Base-by-base conservation (phyloP, 2,888 invertebrate genomes). In the Diploptera punctata region DNA sequence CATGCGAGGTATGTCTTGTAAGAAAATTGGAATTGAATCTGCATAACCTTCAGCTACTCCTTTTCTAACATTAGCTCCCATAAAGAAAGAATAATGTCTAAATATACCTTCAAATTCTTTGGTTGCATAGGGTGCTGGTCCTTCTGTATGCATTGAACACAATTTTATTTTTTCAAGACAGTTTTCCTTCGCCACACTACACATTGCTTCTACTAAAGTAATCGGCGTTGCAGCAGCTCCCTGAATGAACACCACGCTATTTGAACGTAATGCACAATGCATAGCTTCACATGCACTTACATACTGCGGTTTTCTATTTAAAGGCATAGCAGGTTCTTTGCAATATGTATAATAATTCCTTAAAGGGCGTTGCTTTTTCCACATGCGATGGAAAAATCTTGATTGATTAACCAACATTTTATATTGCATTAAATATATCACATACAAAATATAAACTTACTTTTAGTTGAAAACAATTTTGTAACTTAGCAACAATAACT, bases 101-200 rank as follows among this genome's bases (percentile, higher is more conserved):
- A 87, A 91, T 79, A 88, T 87, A 47, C 88, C 91, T 82, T 90
- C 88, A 81, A 87, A 91, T 74, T 93, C 91, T 16, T 91, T 91
- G 13, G 88, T 87, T 13, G 89, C 88, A 80, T 94, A 95, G 0
- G 89, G 83, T 0, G 93, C 93, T 0, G 90, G 87, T 57, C 93
- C 93, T 83, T 97, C 97, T 0, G 97, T 94, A 81, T 98, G 97
- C 90, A 98, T 96, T 80, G 98, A 98, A 75, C 93, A 93, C 0
- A 97, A 90, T 33, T 88, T 90, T 47, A 98, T 89, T 82, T 93
- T 87, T 76, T 87, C 87, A 72, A 98, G 83, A 16, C 87, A 84
- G 16, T 88, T 88, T 1, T 85, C 83, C 79, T 90, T 90, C 31
- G 95, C 97, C 76, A 93, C 90, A 26, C 89, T 86, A 0, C 94